Percentiles rank a stretch among this genome's conserved stretches.
phyloP scores from a whole-genome alignment of 2,113 vertebrate genomes.

The Microtus pennsylvanicus region DNA sequence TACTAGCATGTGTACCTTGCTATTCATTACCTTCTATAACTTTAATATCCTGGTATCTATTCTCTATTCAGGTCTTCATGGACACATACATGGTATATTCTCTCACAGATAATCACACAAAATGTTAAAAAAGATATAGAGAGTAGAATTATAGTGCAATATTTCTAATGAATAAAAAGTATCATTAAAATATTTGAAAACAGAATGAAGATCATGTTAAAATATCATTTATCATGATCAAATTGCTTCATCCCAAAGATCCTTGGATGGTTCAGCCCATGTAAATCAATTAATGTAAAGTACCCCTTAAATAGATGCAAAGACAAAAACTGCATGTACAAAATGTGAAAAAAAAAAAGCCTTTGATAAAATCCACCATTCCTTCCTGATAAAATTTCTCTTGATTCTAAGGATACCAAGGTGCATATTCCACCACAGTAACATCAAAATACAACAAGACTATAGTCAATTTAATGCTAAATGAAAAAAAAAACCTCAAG shows the following conservation, averaged over 20 bases:
- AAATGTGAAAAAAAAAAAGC: neutral
- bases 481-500: neutral
- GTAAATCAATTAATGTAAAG: neutral
- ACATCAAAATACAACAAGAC: neutral
- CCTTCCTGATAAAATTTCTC: neutral
- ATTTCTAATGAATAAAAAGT: neutral
- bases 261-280: neutral
- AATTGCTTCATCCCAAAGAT: neutral
- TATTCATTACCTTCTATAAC: neutral
- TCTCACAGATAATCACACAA: neutral
- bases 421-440: neutral
- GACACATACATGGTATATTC: neutral
- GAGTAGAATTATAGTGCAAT: neutral
- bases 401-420: neutral
- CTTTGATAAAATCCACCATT: neutral
- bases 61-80: neutral
- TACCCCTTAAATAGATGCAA: neutral
- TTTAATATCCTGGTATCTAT: neutral
- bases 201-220: neutral
- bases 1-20: neutral
- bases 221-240: neutral
- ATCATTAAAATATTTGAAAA: neutral
- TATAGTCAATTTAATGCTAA: neutral
- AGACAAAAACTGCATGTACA: neutral
- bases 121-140: neutral